Evolutionary conservation across 2,888 invertebrate genomes (phyloP), one percentile per base, ranked within the genome.

Genomic region (Euspilapteryx auroguttella): DNA sequence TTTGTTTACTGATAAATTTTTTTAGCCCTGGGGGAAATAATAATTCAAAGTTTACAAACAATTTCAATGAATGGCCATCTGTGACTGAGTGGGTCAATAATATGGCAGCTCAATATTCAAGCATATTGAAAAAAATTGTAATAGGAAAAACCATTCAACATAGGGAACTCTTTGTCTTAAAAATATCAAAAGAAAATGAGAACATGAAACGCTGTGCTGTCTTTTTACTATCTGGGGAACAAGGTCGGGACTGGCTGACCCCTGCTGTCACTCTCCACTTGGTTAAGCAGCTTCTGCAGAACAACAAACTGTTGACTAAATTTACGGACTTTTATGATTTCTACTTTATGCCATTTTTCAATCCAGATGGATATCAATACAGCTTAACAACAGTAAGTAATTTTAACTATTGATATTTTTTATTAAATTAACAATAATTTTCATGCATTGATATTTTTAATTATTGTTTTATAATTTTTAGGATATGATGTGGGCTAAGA

Each of bases 341-440:
- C 34, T 69, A 66, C 37, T 43, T 71, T 32, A 32, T 68, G 4
- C 73, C 73, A 25, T 34, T 65, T 13, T 39, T 62, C n/a, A 73
- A 73, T 43, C 69, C 71, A 31, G 73, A 73, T 55, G 73, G 73
- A 12, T 69, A 64, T 45, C 45, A 38, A 7, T 58, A 47, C 34
- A 66, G 58, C 31, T 47, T 47, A 34, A 37, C 34, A 24, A 30
- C 40, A 47, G 69, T 69, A 47, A 39, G 36, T n/a, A n/a, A n/a
- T n/a, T n/a, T n/a, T n/a, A n/a, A n/a, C n/a, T n/a, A n/a, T n/a
- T n/a, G n/a, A n/a, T n/a, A n/a, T n/a, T n/a, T n/a, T n/a, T n/a
- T n/a, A n/a, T n/a, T n/a, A n/a, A n/a, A n/a, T n/a, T n/a, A n/a
- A n/a, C n/a, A n/a, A n/a, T n/a, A n/a, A n/a, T n/a, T n/a, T n/a